phyloP scores from a whole-genome alignment of 2,113 vertebrate genomes.

The Thunnus thynnus region DNA sequence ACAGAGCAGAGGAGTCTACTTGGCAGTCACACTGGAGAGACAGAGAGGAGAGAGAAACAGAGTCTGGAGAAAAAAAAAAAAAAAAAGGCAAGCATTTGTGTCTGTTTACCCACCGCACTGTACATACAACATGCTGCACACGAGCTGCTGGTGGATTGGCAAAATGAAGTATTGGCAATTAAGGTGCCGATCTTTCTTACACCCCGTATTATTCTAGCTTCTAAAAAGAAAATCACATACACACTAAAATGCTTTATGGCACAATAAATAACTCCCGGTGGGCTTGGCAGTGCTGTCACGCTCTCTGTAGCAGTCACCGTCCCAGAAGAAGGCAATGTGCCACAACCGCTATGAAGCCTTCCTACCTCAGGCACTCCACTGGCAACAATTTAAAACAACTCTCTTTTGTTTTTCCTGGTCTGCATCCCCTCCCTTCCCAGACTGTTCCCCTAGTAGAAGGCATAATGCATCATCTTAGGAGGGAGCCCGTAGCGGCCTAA shows the following conservation, averaged over 20 bases:
- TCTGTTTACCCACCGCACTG: slow-evolving; percentile 60
- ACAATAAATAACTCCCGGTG: slow-evolving; percentile 61
- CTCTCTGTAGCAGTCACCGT: slow-evolving; percentile 55
- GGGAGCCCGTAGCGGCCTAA: slow-evolving; percentile 56
- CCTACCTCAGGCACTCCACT: slow-evolving; percentile 67
- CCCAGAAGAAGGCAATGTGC: slow-evolving; percentile 66
- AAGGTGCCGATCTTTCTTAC: slow-evolving; percentile 62
- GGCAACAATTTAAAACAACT: slow-evolving; percentile 72
- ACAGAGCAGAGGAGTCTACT: slow-evolving; percentile 77
- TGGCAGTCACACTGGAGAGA: slow-evolving; percentile 74
- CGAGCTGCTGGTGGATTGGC: slow-evolving; percentile 56
- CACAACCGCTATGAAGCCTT: slow-evolving; percentile 65
- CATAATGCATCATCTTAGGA: slow-evolving; percentile 74
- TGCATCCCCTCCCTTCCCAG: slow-evolving; percentile 37
- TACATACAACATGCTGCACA: slow-evolving; percentile 60
- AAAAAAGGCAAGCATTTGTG: slow-evolving; percentile 50
- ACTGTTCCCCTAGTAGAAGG: slow-evolving; percentile 58
- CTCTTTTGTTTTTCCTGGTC: slow-evolving; percentile 61
- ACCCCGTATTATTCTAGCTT: slow-evolving; percentile 32
- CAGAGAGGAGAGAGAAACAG: slow-evolving; percentile 32
- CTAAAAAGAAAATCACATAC: slow-evolving; percentile 58
- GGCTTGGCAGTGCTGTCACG: slow-evolving; percentile 66
- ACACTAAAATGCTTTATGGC: slow-evolving; percentile 47
- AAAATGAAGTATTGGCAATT: slow-evolving; percentile 71
- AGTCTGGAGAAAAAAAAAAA: slow-evolving; percentile 17